phyloP scores from a whole-genome alignment of 2,888 invertebrate genomes.

The Pelosia muscerda region DNA sequence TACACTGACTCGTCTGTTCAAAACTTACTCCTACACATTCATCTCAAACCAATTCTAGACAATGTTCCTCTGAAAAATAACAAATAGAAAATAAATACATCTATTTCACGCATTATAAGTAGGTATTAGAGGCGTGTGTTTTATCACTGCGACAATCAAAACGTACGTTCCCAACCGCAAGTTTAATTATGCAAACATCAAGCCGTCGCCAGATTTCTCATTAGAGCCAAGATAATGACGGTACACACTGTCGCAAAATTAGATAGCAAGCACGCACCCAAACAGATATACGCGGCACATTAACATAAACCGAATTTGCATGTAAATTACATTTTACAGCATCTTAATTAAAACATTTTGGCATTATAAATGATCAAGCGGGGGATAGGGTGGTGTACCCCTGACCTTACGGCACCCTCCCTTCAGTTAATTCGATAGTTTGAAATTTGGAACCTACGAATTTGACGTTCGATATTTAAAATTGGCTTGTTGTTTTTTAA shows the following conservation, averaged over 20 bases:
- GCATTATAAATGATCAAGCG: conserved; percentile 87
- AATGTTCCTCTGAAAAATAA: background rate
- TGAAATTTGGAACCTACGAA: conserved; percentile 55
- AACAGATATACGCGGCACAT: conserved; percentile 87
- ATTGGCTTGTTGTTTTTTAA: conserved; percentile 15
- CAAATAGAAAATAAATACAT: conserved; percentile 29
- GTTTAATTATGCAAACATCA: conserved; percentile 87
- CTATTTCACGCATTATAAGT: conserved; percentile 60
- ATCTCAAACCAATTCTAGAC: background rate
- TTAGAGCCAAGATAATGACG: conserved; percentile 87
- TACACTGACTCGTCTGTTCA: background rate
- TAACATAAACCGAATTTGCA: conserved; percentile 88
- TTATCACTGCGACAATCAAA: conserved; percentile 84
- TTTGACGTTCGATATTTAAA: conserved; percentile 56
- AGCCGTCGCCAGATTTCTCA: conserved; percentile 87
- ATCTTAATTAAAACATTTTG: conserved; percentile 88
- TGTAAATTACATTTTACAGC: conserved; percentile 88
- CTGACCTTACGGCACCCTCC: conserved; percentile 73
- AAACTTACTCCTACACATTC: background rate
- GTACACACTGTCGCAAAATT: conserved; percentile 87
- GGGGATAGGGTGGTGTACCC: conserved; percentile 71
- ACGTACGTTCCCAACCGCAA: conserved; percentile 80
- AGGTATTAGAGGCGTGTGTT: conserved; percentile 76
- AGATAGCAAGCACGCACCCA: conserved; percentile 87
- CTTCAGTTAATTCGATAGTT: conserved; percentile 78